A percentile compares a stretch with the other conserved stretches of the same genome.
These are phyloP conservation scores for Orthosia gothica DNA, from an alignment of 2,888 invertebrate species.

Conservation along the genomic window DNA sequence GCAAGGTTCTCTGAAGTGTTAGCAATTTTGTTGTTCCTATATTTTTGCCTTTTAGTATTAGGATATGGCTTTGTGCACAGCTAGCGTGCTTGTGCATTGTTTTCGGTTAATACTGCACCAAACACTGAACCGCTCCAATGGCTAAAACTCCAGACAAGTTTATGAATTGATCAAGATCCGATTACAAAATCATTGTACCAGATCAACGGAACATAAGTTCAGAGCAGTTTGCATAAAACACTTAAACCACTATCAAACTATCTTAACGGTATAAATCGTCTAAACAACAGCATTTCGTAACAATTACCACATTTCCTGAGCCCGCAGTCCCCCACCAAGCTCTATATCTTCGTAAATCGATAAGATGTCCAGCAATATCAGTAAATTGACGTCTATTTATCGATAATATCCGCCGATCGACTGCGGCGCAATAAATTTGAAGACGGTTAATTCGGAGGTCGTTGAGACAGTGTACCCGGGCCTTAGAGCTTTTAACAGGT, in stretches of 20 bases:
- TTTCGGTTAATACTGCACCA: background rate
- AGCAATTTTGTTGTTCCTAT: background rate
- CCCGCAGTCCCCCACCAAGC: constrained; percentile 20
- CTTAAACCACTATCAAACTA: constrained; percentile 29
- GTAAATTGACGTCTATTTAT: constrained; percentile 83
- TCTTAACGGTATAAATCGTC: constrained; percentile 38
- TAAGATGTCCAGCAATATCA: constrained; percentile 74
- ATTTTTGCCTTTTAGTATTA: background rate
- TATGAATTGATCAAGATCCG: background rate
- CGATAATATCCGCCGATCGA: constrained; percentile 80
- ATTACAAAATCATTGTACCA: background rate
- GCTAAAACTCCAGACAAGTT: background rate
- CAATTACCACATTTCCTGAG: constrained; percentile 55
- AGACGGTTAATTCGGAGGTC: constrained; percentile 81
- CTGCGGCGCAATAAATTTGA: constrained; percentile 79
- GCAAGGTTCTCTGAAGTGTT: background rate
- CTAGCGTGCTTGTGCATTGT: background rate
- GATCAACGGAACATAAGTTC: constrained; percentile 3
- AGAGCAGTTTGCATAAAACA: constrained; percentile 18
- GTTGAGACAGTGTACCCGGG: constrained; percentile 69
- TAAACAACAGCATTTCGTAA: constrained; percentile 51
- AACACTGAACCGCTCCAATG: background rate
- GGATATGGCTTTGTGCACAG: background rate
- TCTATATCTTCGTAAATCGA: constrained; percentile 65
- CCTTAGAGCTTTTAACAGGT: constrained; percentile 51